These are phyloP conservation scores for Notarius lentiginosus DNA, from an alignment of 2,113 vertebrate species.

Conservation along the genomic window DNA sequence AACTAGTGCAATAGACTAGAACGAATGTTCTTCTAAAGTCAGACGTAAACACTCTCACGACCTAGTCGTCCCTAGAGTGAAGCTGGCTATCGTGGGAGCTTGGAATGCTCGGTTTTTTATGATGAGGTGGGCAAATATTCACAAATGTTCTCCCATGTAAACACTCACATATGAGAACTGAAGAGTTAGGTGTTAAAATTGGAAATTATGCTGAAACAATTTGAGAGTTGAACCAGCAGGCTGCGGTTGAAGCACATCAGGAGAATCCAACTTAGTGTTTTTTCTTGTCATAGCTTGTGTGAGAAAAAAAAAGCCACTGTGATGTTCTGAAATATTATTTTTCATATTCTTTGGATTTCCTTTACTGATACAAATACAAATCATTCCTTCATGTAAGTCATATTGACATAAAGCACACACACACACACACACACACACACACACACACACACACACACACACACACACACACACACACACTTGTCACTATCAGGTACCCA, in stretches of 20 bases:
- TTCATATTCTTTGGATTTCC: background rate
- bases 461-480: background rate
- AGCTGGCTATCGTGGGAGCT: constrained; percentile 24
- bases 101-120: constrained; percentile 2
- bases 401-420: background rate
- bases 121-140: constrained; percentile 7
- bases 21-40: constrained; percentile 37
- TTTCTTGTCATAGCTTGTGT: background rate
- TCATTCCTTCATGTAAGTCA: background rate
- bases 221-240: background rate
- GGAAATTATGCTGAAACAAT: background rate
- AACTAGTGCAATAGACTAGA: constrained; percentile 31
- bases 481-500: background rate
- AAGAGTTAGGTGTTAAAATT: background rate
- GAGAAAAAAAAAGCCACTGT: background rate
- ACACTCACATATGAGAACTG: background rate
- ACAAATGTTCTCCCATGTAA: constrained; percentile 19
- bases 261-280: background rate
- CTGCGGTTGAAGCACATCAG: background rate
- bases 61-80: constrained; percentile 37
- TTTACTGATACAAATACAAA: background rate
- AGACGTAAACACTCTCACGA: constrained; percentile 47
- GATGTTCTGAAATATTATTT: background rate
- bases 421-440: background rate
- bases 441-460: constrained; percentile 13